Base-by-base conservation (phyloP, 2,797 vertebrate genomes). In the Simalia tracyae region DNA sequence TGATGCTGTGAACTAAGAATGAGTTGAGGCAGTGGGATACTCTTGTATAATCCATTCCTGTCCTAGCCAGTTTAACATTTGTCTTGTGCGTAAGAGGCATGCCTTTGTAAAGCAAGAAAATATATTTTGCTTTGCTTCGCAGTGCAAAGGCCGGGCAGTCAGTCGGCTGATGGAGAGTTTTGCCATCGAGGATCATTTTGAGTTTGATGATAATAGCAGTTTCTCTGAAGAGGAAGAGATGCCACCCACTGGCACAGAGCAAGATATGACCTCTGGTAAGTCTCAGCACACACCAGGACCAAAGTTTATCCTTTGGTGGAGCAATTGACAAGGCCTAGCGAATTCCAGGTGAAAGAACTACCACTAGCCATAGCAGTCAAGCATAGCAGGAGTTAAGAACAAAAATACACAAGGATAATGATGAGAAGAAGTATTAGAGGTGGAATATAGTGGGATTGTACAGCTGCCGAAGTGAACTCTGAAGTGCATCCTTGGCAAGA, bases 131-230 rank as follows among this genome's bases (percentile, higher is more conserved):
- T 89, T 90, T 89, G 86, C 36, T 87, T 72, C 60, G 1, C 95
- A 99, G 98, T 98, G 97, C 92, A 98, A 99, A 96, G 98, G 98
- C 85, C 98, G 98, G 8, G 98, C 98, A 0, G 98, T 99, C 89
- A 99, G 98, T 95, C 98, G 98, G 15, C 98, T 99, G 92, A 97
- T 99, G 96, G 98, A 99, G 97, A 99, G 98, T 97, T 99, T 99
- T 31, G 96, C 98, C 0, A 98, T 98, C 2, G 98, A 99, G 50
- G 98, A 98, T 0, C 98, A 98, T 96, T 99, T 99, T 19, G 98
- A 96, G 87, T 98, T 99, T 60, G 98, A 98, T 0, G 98, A 98
- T 87, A 98, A 98, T 94, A 99, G 98, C 98, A 99, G 98, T 97
- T 99, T 99, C 96, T 99, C 99, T 0, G 99, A 99, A 91, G 98